Base-by-base conservation (phyloP, 1,140 invertebrate species). In the Anastrepha obliqua region DNA sequence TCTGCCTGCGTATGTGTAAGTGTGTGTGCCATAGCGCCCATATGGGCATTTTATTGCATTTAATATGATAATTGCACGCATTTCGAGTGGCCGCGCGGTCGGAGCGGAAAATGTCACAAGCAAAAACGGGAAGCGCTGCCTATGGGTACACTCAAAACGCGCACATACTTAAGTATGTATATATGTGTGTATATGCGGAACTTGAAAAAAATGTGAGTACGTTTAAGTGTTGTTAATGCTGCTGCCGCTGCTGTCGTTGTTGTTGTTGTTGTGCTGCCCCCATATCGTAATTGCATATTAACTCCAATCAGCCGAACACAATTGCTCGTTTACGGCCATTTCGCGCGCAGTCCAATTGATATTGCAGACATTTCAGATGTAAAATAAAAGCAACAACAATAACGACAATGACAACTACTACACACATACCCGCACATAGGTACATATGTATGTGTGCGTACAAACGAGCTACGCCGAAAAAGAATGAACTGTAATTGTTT, bases 41-140 rank as follows among this genome's bases (percentile, higher is more conserved):
- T 55, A 55, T 81, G n/a, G 47, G 47, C 47, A 47, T 86, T 86
- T 65, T 92, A 91, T 91, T 92, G 92, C 90, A 91, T 91, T 91
- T 91, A 90, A 89, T 89, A 90, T 90, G 89, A 90, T 91, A 91
- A 91, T 91, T 91, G 90, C 89, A 91, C 91, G 91, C 91, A 92
- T 91, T 91, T 92, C 90, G 90, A 91, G 91, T 91, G 90, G 74
- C 2, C n/a, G 70, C 70, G 42, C 42, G 20, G 42, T 1, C 70
- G 70, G 11, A 47, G 44, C 70, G 60, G 60, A 62, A 44, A 42
- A 44, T 47, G 11, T 11, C n/a, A n/a, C 47, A 9, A 81, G 74
- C 74, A 81, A 15, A 55, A 81, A 47, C 20, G 70, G 70, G 15
- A 81, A 81, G 9, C 51, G 9, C n/a, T 39, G 64, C 64, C 3